Evolutionary conservation across 2,113 vertebrate genomes (phyloP).

Genomic region (Canis aureus): DNA sequence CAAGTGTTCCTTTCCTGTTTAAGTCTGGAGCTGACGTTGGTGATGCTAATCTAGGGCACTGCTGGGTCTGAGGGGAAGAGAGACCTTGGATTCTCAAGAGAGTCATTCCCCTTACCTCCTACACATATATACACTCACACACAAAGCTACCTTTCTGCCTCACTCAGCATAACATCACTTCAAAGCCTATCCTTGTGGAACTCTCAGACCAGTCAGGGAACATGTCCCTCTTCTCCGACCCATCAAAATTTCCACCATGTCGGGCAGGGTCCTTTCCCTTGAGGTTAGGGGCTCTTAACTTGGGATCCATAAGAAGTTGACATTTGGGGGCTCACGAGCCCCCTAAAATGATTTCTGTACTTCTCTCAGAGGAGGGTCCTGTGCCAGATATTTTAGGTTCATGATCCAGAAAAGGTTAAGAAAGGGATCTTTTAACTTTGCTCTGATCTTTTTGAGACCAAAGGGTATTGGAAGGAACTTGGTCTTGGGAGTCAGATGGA

Average conservation of each 20-base stretch:
- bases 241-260: not conserved
- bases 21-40: not conserved
- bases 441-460: constrained; percentile 56
- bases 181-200: not conserved
- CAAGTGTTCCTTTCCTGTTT: not conserved
- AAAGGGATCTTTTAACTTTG: not conserved
- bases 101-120: not conserved
- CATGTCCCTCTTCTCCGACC: not conserved
- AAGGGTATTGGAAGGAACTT: not conserved
- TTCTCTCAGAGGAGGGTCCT: not conserved
- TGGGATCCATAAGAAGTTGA: not conserved
- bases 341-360: not conserved
- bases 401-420: not conserved
- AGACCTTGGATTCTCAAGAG: not conserved
- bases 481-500: not conserved
- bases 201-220: not conserved
- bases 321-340: not conserved
- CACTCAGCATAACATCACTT: not conserved
- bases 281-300: not conserved
- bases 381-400: not conserved
- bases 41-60: not conserved
- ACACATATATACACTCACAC: rapidly evolving
- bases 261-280: not conserved
- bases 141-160: not conserved
- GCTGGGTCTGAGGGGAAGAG: not conserved